Percentiles rank a stretch among this genome's conserved stretches.
phyloP scores from a whole-genome alignment of 2,113 vertebrate species.

The Paradisaea rubra region DNA sequence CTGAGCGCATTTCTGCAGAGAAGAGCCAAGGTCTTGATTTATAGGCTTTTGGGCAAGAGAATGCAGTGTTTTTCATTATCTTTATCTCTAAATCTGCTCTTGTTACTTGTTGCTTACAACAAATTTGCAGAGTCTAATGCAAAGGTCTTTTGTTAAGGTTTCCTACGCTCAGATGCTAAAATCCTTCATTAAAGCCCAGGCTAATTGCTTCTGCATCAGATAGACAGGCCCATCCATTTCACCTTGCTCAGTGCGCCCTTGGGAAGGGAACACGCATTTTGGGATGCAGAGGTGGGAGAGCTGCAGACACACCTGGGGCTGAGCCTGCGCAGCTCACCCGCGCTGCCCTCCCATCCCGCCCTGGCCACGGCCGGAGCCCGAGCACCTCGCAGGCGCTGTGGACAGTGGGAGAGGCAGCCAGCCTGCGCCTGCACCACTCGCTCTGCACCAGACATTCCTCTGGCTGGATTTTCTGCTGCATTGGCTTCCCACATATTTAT shows the following conservation, averaged over 20 bases:
- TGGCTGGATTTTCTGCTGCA: conserved; percentile 49
- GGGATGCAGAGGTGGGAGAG: background rate
- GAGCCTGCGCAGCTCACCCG: background rate
- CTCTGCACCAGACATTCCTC: conserved; percentile 43
- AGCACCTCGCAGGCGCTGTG: rapidly evolving
- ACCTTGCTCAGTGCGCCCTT: rapidly evolving
- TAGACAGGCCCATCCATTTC: background rate
- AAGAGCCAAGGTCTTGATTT: conserved; percentile 54
- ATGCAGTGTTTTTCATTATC: conserved; percentile 37
- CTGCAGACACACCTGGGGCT: background rate
- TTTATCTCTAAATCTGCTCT: conserved; percentile 50
- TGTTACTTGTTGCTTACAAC: conserved; percentile 34
- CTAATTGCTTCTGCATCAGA: conserved; percentile 5
- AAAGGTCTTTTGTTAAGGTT: conserved; percentile 16
- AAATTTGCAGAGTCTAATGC: background rate
- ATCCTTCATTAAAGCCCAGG: background rate
- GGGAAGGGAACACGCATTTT: rapidly evolving
- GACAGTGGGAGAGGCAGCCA: background rate
- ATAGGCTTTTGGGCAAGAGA: conserved; percentile 48
- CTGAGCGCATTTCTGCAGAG: background rate
- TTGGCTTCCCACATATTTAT: conserved; percentile 56
- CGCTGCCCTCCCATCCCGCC: rapidly evolving
- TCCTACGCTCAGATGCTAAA: background rate
- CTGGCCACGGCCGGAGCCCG: rapidly evolving
- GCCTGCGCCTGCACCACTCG: background rate